Percentiles rank a stretch among this genome's conserved stretches.
These are phyloP conservation scores for Eucriotettix oculatus DNA, from an alignment of 2,888 invertebrate genomes.

Conservation along the genomic window DNA sequence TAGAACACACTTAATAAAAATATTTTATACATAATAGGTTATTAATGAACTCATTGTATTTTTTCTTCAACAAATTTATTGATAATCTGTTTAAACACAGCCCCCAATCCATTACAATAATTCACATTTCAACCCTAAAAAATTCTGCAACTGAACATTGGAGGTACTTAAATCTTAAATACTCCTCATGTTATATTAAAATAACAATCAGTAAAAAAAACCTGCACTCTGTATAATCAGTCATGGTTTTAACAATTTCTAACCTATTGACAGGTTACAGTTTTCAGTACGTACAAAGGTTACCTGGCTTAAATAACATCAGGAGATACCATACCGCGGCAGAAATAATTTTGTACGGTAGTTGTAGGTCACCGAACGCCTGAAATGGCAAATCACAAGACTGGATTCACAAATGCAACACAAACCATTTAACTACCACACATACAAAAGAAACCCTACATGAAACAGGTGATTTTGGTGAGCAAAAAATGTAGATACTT, in stretches of 20 bases:
- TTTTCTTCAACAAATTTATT: slow-evolving; percentile 13
- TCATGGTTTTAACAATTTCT: slow-evolving; percentile 9
- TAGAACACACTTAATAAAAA: no score
- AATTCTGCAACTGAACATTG: not conserved
- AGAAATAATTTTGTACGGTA: not conserved
- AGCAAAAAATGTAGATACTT: not conserved
- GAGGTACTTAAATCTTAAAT: not conserved
- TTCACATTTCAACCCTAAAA: slow-evolving; percentile 1
- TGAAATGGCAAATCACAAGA: not conserved
- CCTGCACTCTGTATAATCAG: slow-evolving; percentile 7
- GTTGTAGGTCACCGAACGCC: not conserved
- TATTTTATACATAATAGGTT: no score
- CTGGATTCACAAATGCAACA: not conserved
- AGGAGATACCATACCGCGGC: no score
- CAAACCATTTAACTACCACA: no score
- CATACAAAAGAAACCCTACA: no score
- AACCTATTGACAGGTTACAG: slow-evolving; percentile 5
- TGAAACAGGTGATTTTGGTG: no score
- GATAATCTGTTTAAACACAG: slow-evolving; percentile 11
- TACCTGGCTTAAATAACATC: no score
- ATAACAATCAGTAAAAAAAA: slow-evolving; percentile 2
- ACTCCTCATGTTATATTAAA: not conserved
- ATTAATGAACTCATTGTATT: not conserved
- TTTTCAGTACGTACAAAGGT: no score
- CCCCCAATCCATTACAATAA: slow-evolving; percentile 12